Base-by-base conservation (phyloP, 2,113 vertebrate species). In the Albula glossodonta region DNA sequence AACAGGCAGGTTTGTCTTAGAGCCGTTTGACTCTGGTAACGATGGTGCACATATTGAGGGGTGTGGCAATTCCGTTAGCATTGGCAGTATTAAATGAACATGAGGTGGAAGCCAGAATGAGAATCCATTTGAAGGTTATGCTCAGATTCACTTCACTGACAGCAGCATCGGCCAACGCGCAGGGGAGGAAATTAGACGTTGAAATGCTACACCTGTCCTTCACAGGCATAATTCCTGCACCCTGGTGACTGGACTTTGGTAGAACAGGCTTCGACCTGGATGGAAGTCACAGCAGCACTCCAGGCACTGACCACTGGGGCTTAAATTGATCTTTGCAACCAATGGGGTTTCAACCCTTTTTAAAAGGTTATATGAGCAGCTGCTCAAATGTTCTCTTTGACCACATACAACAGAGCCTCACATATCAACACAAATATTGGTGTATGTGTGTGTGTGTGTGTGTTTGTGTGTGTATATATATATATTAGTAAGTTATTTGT, bases 321-420 rank as follows among this genome's bases (percentile, higher is more conserved):
- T 78, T 17, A 83, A 74, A 83, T 74, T 83, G 82, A 83, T 83
- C 56, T 49, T 41, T 41, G 31, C 31, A 48, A 57, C 19, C 60
- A n/a, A 13, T 77, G n/a, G 70, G 17, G 12, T 51, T 53, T 77
- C 22, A 74, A 31, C 70, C 78, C 15, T 78, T 25, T 84, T 12
- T 22, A 84, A 84, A 9, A n/a, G 63, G 3, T 17, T 22, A 13
- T 22, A 13, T 60, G 57, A 3, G 57, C 57, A 60, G 57, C 17
- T 15, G 17, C 3, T 60, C 57, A 60, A 60, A 60, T 60, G 57
- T 12, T 60, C 57, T 60, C 57, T 6, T 8, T 12, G 53, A 12
- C 53, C 53, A 56, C 53, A 56, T 56, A 56, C 53, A 56, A 56
- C 3, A 15, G 12, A 60, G 9, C 8, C 57, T 1, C 31, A 41